These are phyloP conservation scores for Carcina quercana DNA, from an alignment of 2,888 invertebrate genomes.

Conservation along the genomic window DNA sequence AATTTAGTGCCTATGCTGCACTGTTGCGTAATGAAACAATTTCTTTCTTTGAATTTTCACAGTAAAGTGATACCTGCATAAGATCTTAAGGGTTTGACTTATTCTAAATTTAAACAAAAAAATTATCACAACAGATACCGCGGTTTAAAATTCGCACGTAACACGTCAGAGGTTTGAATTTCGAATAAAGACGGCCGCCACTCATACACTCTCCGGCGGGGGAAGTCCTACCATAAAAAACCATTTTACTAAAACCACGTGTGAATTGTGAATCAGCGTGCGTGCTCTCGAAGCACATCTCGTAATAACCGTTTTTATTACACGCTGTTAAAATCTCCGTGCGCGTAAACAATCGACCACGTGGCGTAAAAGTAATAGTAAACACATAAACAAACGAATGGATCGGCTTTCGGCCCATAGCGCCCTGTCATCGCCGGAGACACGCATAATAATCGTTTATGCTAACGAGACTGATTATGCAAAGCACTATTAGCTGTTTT, in stretches of 20 bases:
- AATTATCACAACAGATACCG: too few relatives aligned
- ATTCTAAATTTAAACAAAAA: too few relatives aligned
- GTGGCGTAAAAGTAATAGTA: conserved; percentile 64
- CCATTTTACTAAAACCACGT: too few relatives aligned
- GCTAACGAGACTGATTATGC: conserved; percentile 70
- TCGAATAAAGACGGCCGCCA: too few relatives aligned
- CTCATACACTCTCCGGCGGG: not conserved
- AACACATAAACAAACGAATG: conserved; percentile 61
- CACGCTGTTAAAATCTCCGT: conserved; percentile 45
- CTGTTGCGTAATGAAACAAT: too few relatives aligned
- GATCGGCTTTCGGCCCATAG: conserved; percentile 64
- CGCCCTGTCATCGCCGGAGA: conserved; percentile 57
- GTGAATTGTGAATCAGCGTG: conserved; percentile 5
- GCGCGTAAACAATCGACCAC: conserved; percentile 60
- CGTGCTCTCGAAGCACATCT: conserved; percentile 17
- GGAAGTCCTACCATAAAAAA: not conserved
- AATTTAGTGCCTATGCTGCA: too few relatives aligned
- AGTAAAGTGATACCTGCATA: too few relatives aligned
- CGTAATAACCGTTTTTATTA: conserved; percentile 49
- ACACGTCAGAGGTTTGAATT: too few relatives aligned
- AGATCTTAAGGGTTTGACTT: too few relatives aligned
- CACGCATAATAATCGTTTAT: conserved; percentile 70
- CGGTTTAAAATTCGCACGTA: too few relatives aligned
- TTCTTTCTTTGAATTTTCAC: too few relatives aligned
- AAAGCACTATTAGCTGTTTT: conserved; percentile 66